Percentiles rank a stretch among this genome's conserved stretches.
These are phyloP conservation scores for Sarcophaga rosellei DNA, from an alignment of 2,888 invertebrate genomes.

Conservation along the genomic window DNA sequence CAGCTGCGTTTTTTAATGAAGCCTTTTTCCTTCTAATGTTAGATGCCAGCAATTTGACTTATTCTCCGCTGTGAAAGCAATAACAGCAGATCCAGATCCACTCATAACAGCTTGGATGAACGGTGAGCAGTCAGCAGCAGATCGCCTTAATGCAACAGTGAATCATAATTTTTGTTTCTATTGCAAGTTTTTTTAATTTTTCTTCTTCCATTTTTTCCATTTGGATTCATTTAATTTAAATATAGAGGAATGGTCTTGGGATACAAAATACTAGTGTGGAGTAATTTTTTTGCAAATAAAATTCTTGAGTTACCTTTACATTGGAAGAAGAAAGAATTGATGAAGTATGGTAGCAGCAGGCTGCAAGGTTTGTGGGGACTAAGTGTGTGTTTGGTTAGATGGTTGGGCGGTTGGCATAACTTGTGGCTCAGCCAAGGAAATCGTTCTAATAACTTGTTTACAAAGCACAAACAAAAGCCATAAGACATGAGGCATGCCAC, in stretches of 20 bases:
- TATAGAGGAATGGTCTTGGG: neutral
- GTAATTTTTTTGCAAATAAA: neutral
- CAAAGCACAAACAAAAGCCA: neutral
- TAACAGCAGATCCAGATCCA: constrained; percentile 43
- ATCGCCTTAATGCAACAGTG: constrained; percentile 40
- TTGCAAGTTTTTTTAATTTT: constrained; percentile 17
- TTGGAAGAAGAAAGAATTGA: neutral
- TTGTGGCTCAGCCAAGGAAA: constrained; percentile 38
- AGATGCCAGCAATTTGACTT: constrained; percentile 65
- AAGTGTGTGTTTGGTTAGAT: neutral
- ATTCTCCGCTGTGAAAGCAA: constrained; percentile 43
- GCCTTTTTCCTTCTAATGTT: constrained; percentile 58
- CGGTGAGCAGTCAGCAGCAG: constrained; percentile 16
- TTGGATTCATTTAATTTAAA: constrained; percentile 58
- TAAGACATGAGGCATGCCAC: neutral
- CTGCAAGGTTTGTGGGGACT: no score
- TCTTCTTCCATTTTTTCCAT: neutral
- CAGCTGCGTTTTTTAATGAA: constrained; percentile 67
- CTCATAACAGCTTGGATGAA: constrained; percentile 45
- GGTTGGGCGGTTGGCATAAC: neutral
- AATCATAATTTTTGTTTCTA: constrained; percentile 55
- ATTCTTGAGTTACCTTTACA: neutral
- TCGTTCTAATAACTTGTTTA: constrained; percentile 55
- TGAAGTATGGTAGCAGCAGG: neutral
- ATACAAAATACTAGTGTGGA: constrained; percentile 32